Evolutionary conservation across 1,140 invertebrate genomes (phyloP).

Genomic region (Trinorchestia longiramus): DNA sequence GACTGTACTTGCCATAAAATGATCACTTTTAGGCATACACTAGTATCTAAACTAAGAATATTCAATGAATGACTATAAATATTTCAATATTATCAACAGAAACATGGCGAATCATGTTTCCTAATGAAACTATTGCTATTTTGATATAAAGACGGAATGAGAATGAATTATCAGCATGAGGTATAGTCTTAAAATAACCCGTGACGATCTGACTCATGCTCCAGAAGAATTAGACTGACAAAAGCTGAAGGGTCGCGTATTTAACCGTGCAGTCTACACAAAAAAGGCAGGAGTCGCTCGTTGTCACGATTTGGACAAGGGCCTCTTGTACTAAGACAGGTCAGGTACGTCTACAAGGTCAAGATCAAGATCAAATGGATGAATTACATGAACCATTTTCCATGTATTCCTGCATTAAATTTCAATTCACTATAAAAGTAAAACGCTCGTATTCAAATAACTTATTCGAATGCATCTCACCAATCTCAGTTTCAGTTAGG

Average conservation of each 20-base stretch:
- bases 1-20: too few species aligned
- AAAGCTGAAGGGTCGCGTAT: not conserved
- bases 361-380: not conserved
- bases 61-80: too few species aligned
- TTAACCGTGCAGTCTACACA: not conserved
- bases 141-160: too few species aligned
- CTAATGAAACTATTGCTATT: too few species aligned
- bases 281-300: not conserved
- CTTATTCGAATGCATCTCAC: not conserved
- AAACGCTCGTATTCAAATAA: not conserved
- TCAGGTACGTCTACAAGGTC: not conserved
- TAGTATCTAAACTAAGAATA: too few species aligned
- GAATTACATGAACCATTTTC: not conserved
- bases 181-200: too few species aligned
- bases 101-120: too few species aligned
- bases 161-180: too few species aligned
- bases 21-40: too few species aligned
- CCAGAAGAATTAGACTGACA: not conserved
- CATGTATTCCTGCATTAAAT: not conserved
- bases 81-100: too few species aligned
- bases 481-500: not conserved
- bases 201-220: too few species aligned
- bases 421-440: not conserved
- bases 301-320: not conserved
- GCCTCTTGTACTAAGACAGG: too few species aligned